Conservation (phyloP, 1,140 invertebrate genomes). For the Drosophila santomea region DNA sequence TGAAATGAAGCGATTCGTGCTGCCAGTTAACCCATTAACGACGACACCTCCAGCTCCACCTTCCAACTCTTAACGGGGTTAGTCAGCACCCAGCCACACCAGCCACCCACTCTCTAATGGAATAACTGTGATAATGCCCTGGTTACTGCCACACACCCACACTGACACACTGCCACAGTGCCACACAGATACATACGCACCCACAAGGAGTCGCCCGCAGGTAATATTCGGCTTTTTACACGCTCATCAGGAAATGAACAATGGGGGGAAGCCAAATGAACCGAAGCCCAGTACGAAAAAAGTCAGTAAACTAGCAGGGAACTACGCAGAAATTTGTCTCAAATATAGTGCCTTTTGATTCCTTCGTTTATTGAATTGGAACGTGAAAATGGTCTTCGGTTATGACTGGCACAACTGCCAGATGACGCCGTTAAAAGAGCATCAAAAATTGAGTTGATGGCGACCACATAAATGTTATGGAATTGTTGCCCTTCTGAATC, state of each 20-base stretch:
- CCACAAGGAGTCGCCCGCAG: constrained; percentile 11
- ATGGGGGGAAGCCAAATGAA: constrained; percentile 37
- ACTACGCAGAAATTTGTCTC: constrained; percentile 9
- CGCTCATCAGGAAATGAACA: constrained; percentile 47
- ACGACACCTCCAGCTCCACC: constrained; percentile 57
- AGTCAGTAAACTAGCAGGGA: constrained; percentile 1
- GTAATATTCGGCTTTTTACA: constrained; percentile 50
- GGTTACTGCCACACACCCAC: constrained; percentile 10
- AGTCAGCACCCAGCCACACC: background rate
- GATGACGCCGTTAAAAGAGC: constrained; percentile 28
- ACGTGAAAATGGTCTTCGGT: constrained; percentile 23
- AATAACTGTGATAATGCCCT: constrained; percentile 50
- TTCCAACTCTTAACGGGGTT: constrained; percentile 14
- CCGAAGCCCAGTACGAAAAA: background rate
- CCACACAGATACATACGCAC: constrained; percentile 4
- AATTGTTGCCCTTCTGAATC: constrained; percentile 6
- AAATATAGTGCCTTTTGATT: constrained; percentile 38
- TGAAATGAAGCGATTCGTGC: constrained; percentile 72
- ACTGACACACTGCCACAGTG: background rate
- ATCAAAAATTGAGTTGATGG: constrained; percentile 32
- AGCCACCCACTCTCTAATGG: constrained; percentile 26
- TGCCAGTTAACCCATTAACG: constrained; percentile 79
- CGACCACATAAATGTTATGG: constrained; percentile 5
- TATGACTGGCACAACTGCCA: constrained; percentile 21
- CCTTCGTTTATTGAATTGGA: constrained; percentile 40